Base-by-base conservation (phyloP, 2,797 vertebrate genomes). In the Cichlasoma orientale region DNA sequence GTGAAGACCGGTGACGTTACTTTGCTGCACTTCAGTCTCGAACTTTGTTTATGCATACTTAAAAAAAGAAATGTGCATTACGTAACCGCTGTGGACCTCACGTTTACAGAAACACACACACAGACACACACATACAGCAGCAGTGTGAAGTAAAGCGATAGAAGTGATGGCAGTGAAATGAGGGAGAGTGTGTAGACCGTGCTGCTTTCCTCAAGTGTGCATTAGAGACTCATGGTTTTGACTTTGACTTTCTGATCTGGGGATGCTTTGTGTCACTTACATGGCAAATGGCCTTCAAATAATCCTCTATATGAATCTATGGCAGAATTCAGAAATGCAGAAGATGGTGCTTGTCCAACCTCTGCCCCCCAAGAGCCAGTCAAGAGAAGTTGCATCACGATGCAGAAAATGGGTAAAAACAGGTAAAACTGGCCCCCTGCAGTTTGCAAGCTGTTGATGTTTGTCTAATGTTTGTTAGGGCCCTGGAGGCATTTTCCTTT, bases 41-140 rank as follows among this genome's bases (percentile, higher is more conserved):
- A 33, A 41, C 77, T 75, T 75, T 77, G 77, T 78, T 82, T 80
- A 58, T 78, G 68, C 27, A 12, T 58, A 44, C 72, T 56, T 36
- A 36, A 38, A 80, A 75, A 75, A 72, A 69, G 56, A 87, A 78
- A 85, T 58, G 77, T 52, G 57, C 44, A 70, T 83, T 79, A 74
- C 27, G 11, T 83, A 85, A 88, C 57, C 33, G 2, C 79, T 75
- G 74, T 13, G 61, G 50, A 52, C 25, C 61, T 66, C 50, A 73
- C 21, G 56, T 79, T 61, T 47, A 53, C 56, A 57, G 61, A 13
- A 4, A 38, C 69, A 66, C 21, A 4, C 38, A 16, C 58, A 23
- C n/a, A 3, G 36, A 61, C 59, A 44, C 14, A 0, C 10, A 38
- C 38, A 9, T 2, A 10, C 19, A n/a, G 21, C 68, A 19, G 29